Percentiles rank a stretch among this genome's conserved stretches.
Conservation (phyloP, 1,140 invertebrate species). For the Bathynomus jamesi region DNA sequence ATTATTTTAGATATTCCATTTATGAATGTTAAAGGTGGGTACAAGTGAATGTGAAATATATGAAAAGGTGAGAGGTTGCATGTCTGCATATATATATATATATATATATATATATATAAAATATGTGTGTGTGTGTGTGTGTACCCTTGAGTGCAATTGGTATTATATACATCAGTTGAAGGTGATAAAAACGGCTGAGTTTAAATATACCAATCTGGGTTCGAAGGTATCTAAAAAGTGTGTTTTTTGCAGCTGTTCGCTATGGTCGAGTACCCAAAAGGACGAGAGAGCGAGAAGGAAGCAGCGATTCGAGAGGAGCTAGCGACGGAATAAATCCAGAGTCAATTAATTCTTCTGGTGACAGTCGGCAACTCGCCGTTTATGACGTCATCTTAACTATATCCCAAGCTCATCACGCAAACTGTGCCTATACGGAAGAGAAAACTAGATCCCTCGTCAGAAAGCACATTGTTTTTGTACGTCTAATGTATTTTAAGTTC, state of each 20-base stretch:
- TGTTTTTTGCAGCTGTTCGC: slow-evolving; percentile 69
- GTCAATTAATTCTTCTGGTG: neutral
- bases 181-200: no score
- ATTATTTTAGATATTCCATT: neutral
- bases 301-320: slow-evolving; percentile 39
- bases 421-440: slow-evolving; percentile 85
- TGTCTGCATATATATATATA: neutral
- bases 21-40: neutral
- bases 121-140: neutral
- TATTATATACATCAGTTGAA: no score
- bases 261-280: slow-evolving; percentile 93
- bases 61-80: neutral
- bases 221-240: no score
- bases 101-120: neutral
- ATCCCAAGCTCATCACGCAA: slow-evolving; percentile 78
- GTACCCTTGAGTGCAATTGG: no score
- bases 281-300: slow-evolving; percentile 65
- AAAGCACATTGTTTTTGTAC: slow-evolving; percentile 61
- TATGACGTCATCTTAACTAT: slow-evolving; percentile 82
- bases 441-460: slow-evolving; percentile 60
- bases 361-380: slow-evolving; percentile 50
- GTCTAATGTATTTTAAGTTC: slow-evolving; percentile 34
- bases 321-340: slow-evolving; percentile 16
- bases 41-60: neutral
- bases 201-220: no score